Base-by-base conservation (phyloP, 1,140 invertebrate species). In the Philopotamus ludificatus region DNA sequence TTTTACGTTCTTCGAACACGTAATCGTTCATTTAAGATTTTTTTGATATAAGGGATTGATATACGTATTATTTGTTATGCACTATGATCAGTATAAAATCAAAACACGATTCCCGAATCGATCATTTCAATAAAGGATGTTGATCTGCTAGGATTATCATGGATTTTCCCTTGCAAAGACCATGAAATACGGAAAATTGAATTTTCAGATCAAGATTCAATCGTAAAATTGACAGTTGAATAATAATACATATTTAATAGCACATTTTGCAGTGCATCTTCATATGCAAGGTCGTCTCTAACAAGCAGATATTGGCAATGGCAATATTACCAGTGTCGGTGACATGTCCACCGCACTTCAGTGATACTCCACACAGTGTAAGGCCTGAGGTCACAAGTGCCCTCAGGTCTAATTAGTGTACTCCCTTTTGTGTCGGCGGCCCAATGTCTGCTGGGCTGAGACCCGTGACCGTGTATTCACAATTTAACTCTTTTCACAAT, bases 371-470 rank as follows among this genome's bases (percentile, higher is more conserved):
- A n/a, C n/a, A n/a, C n/a, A n/a, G n/a, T n/a, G n/a, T n/a, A 34
- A 9, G 47, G 22, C n/a, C 47, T 10, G 15, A 21, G n/a, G 41
- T 44, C 15, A 49, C 47, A 21, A 49, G 47, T 21, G 47, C 47
- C 47, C 47, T 49, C n/a, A 18, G 47, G 47, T 21, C 47, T 21
- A 49, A 49, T 49, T 49, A 49, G 47, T 18, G 47, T 18, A 10
- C 47, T 21, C 15, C 12, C 47, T 49, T 49, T 49, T 49, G 22
- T 49, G 47, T 49, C 15, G 9, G 21, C 4, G 15, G 15, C n/a
- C 10, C 47, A 20, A 12, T 34, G 4, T 34, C 12, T 34, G 28
- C 12, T 34, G 28, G 28, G 28, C 4, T 12, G 28, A 7, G 28
- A 4, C 28, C 12, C 28, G 4, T 34, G 28, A 34, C 28, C 28